A percentile compares a stretch with the other conserved stretches of the same genome.
phyloP scores from a whole-genome alignment of 1,140 invertebrate genomes.

The Bathynomus jamesi region DNA sequence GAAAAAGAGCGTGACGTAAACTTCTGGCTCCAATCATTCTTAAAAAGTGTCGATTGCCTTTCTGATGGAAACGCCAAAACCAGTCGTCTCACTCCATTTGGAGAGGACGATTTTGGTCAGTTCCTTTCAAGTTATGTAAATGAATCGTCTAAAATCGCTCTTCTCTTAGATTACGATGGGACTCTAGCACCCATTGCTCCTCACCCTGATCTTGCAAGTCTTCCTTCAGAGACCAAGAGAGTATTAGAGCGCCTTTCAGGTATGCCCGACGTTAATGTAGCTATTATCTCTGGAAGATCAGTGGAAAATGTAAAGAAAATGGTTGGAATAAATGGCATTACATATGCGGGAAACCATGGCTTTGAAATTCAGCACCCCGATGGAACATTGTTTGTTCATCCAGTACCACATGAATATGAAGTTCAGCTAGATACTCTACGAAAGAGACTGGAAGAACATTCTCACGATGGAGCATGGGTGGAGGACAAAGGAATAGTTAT shows the following conservation, averaged over 20 bases:
- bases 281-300: constrained; percentile 76
- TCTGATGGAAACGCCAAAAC: constrained; percentile 41
- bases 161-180: constrained; percentile 81
- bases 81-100: constrained; percentile 58
- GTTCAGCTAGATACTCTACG: constrained; percentile 68
- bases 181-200: constrained; percentile 79
- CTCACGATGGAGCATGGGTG: constrained; percentile 79
- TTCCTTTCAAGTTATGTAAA: constrained; percentile 64
- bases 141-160: constrained; percentile 69
- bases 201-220: constrained; percentile 75
- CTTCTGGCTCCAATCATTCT: constrained; percentile 79
- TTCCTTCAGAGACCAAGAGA: constrained; percentile 75
- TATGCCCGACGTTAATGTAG: constrained; percentile 77
- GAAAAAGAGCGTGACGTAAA: constrained; percentile 70
- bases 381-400: constrained; percentile 80
- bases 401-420: constrained; percentile 76
- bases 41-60: constrained; percentile 45
- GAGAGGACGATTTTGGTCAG: constrained; percentile 41
- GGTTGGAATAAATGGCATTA: constrained; percentile 79
- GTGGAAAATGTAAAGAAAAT: constrained; percentile 80
- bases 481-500: constrained; percentile 81
- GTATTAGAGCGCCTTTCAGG: constrained; percentile 74
- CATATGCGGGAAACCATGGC: constrained; percentile 83
- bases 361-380: constrained; percentile 81
- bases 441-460: constrained; percentile 70